Evolutionary conservation across 2,113 vertebrate genomes (phyloP).

Genomic region (Phycodurus eques): DNA sequence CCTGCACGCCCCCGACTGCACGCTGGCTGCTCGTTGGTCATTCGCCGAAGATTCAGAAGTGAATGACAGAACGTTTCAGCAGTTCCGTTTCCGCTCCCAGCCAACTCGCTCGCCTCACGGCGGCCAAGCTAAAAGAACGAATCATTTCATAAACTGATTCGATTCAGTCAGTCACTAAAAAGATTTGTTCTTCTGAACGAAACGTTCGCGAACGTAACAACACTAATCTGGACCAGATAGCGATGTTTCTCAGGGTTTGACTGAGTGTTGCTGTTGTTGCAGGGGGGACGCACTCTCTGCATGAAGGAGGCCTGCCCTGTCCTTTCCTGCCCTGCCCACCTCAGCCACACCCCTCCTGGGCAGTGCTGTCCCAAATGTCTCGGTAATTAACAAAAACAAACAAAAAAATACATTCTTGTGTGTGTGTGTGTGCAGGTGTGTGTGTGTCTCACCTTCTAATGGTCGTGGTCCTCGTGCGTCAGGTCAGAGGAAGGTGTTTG

Average conservation of each 20-base stretch:
- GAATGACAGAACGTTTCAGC: no score
- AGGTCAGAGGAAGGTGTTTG: constrained; percentile 98
- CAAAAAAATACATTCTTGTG: background rate
- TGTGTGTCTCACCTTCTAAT: background rate
- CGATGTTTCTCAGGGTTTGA: background rate
- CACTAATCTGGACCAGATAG: background rate
- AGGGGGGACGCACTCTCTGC: constrained; percentile 91
- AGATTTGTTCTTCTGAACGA: no score
- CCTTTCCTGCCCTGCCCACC: constrained; percentile 92
- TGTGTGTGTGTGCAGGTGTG: background rate
- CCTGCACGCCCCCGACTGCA: no score
- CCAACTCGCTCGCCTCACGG: no score
- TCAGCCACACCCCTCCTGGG: constrained; percentile 85
- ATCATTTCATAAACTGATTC: no score
- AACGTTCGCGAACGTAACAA: no score
- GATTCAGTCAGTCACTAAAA: no score
- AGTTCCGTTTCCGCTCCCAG: no score
- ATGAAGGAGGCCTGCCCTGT: constrained; percentile 89
- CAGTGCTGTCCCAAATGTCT: constrained; percentile 92
- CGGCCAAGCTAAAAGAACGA: no score
- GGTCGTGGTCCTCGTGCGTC: background rate
- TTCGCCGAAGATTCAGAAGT: no score
- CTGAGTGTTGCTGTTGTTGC: constrained; percentile 50
- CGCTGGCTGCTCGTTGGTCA: no score
- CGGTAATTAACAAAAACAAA: constrained; percentile 73